Conservation (phyloP, 2,797 vertebrate genomes). For the Gymnoscopelus microlampas region DNA sequence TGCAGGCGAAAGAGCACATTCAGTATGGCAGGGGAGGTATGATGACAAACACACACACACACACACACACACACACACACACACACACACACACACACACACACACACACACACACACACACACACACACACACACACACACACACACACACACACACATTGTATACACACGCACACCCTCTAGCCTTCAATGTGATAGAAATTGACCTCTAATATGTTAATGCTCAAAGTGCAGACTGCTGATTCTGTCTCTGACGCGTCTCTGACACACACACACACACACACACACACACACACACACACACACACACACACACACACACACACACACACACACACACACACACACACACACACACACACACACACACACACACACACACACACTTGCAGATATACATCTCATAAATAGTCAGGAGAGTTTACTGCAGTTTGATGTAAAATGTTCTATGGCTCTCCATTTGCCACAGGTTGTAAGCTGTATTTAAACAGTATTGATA, state of each 20-base stretch:
- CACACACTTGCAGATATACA: not conserved
- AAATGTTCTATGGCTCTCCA: conserved; percentile 29
- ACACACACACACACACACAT: not conserved
- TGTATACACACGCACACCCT: conserved; percentile 28
- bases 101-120: not conserved
- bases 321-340: conserved; percentile 18
- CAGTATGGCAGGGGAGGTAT: too few relatives aligned
- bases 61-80: not conserved
- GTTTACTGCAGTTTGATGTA: conserved; percentile 27
- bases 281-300: not conserved
- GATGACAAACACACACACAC: not conserved
- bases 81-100: conserved; percentile 3
- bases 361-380: conserved; percentile 19
- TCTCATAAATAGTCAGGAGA: conserved; percentile 4
- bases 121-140: conserved; percentile 1
- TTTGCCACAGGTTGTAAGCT: not conserved
- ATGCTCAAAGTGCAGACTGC: conserved; percentile 36
- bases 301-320: conserved; percentile 21
- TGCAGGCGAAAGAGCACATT: too few relatives aligned
- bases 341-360: conserved; percentile 5
- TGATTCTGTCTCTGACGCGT: conserved; percentile 19
- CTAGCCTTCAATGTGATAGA: conserved; percentile 44
- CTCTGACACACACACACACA: conserved; percentile 35
- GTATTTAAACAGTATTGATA: not conserved
- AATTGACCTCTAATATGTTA: conserved; percentile 70